phyloP scores from a whole-genome alignment of 2,797 vertebrate species.

The Urocyon cinereoargenteus region DNA sequence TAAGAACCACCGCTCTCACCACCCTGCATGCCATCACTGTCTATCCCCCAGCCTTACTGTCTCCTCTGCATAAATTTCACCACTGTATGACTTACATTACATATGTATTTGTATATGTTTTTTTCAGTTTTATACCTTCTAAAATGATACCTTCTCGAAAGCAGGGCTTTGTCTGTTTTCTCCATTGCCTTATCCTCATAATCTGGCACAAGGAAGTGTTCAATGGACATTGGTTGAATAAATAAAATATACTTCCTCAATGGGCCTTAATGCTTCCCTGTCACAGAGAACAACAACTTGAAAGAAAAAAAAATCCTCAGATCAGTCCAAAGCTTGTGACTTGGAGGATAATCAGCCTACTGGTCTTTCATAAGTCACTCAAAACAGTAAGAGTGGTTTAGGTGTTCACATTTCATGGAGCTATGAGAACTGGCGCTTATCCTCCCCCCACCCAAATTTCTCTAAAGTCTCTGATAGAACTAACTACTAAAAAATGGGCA shows the following conservation, averaged over 20 bases:
- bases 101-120: neutral
- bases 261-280: neutral
- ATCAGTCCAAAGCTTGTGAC: neutral
- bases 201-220: neutral
- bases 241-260: neutral
- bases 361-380: neutral
- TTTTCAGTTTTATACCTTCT: neutral
- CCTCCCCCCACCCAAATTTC: neutral
- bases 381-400: neutral
- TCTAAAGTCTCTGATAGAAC: neutral
- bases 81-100: neutral
- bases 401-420: neutral
- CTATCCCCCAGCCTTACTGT: neutral
- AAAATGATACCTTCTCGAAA: neutral
- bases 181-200: neutral
- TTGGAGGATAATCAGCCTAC: neutral
- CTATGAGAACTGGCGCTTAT: neutral
- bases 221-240: neutral
- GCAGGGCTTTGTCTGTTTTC: neutral
- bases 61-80: neutral
- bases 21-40: neutral
- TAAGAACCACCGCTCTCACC: fast-evolving
- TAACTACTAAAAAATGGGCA: neutral
- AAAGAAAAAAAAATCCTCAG: neutral
- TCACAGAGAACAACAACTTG: neutral